Evolutionary conservation across 1,140 invertebrate species (phyloP).

Genomic region (Drosophila prosaltans): DNA sequence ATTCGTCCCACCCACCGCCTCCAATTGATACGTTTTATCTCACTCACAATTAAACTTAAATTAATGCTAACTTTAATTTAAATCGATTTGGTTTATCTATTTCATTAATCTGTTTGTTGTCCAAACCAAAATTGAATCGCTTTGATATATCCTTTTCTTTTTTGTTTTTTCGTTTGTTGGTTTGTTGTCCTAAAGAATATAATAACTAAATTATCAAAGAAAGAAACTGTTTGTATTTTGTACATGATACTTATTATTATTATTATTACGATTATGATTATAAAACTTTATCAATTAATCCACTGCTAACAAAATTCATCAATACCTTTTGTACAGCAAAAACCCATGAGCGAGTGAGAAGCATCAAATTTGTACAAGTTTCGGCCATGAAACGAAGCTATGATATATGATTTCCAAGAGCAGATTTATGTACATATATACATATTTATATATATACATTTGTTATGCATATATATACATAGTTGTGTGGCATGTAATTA

Average conservation of each 20-base stretch:
- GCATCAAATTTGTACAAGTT: conserved; percentile 18
- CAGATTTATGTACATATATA: conserved; percentile 18
- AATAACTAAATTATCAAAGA: conserved; percentile 25
- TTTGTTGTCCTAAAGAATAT: not conserved
- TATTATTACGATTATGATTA: conserved; percentile 73
- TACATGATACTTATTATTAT: conserved; percentile 77
- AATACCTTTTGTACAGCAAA: conserved; percentile 69
- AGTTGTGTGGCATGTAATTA: conserved; percentile 6
- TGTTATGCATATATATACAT: not conserved
- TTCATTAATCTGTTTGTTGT: conserved; percentile 61
- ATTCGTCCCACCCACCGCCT: not conserved
- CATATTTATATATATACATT: conserved; percentile 10
- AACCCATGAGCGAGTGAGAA: conserved; percentile 57
- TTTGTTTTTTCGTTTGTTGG: conserved; percentile 32
- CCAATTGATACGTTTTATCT: not conserved
- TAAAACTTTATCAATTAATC: conserved; percentile 75
- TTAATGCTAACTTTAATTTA: not conserved
- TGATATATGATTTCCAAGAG: conserved; percentile 39
- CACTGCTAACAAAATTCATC: conserved; percentile 74
- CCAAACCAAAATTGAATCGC: conserved; percentile 63
- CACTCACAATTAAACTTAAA: not conserved
- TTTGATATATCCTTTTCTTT: conserved; percentile 65
- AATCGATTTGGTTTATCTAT: conserved; percentile 40
- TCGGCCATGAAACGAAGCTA: conserved; percentile 29
- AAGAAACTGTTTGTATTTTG: conserved; percentile 72